phyloP scores from a whole-genome alignment of 2,797 vertebrate genomes.

The Craterocephalus amniculus region DNA sequence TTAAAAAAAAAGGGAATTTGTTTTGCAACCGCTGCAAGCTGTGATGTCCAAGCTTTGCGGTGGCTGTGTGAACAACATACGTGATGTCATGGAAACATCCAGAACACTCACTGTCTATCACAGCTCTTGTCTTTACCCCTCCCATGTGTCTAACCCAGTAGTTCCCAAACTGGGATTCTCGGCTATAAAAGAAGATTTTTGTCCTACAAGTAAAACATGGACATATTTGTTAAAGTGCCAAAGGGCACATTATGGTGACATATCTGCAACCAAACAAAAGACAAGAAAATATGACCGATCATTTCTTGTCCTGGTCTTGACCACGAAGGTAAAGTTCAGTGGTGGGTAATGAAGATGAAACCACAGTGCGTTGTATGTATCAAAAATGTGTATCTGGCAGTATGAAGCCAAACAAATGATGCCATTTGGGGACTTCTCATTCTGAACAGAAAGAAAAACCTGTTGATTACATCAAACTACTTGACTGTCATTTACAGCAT shows the following conservation, averaged over 20 bases:
- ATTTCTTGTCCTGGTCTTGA: too few species aligned
- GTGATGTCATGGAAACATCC: slow-evolving; percentile 40
- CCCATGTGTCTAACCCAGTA: slow-evolving; percentile 10
- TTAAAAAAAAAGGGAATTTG: not conserved
- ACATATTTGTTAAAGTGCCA: not conserved
- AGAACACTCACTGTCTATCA: slow-evolving; percentile 27
- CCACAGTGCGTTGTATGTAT: too few species aligned
- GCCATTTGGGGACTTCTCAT: not conserved
- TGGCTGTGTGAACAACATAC: slow-evolving; percentile 32
- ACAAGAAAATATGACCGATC: not conserved
- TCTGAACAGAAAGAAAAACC: too few species aligned
- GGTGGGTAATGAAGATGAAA: too few species aligned
- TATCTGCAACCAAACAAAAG: not conserved
- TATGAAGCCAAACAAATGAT: not conserved
- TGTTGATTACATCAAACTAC: not conserved
- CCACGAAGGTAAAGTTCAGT: too few species aligned
- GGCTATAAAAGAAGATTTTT: too few species aligned
- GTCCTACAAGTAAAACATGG: not conserved
- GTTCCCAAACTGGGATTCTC: not conserved
- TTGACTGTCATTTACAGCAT: not conserved
- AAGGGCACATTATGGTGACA: not conserved
- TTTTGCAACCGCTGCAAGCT: slow-evolving; percentile 9
- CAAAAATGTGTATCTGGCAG: too few species aligned
- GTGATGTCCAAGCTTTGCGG: slow-evolving; percentile 36
- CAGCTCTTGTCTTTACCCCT: slow-evolving; percentile 40